Evolutionary conservation across 2,888 invertebrate genomes (phyloP).

Genomic region (Drosophila diplacantha): DNA sequence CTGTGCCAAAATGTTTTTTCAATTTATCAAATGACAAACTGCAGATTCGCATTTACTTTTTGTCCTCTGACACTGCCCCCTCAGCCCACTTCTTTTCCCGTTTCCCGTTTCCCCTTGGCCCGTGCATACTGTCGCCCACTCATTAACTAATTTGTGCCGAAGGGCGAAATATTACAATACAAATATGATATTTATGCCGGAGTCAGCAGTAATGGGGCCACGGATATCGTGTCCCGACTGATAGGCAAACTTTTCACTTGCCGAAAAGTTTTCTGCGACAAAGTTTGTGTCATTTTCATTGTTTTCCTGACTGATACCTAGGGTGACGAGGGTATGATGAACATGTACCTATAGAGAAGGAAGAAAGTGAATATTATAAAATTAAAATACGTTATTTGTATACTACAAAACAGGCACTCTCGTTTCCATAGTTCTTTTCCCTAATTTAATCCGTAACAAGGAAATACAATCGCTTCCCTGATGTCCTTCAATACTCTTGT

Average conservation of each 20-base stretch:
- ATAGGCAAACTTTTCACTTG: constrained; percentile 67
- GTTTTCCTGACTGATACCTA: constrained; percentile 39
- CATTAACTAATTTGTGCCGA: constrained; percentile 64
- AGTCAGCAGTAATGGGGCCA: constrained; percentile 33
- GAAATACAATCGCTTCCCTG: neutral
- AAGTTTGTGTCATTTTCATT: constrained; percentile 66
- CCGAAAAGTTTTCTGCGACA: constrained; percentile 54
- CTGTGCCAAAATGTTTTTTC: constrained; percentile 52
- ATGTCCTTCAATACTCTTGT: neutral
- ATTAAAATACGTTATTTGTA: neutral
- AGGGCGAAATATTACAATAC: constrained; percentile 63
- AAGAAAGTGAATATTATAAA: neutral
- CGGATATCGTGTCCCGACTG: constrained; percentile 31
- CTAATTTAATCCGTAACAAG: neutral
- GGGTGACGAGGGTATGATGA: constrained; percentile 3
- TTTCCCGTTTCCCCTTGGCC: neutral
- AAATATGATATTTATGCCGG: constrained; percentile 71
- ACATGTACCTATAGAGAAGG: neutral
- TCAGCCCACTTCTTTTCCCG: neutral
- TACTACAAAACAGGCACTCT: too few relatives aligned
- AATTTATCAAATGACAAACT: constrained; percentile 45
- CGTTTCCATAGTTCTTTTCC: neutral
- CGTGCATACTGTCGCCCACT: constrained; percentile 19
- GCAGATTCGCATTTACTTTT: constrained; percentile 29
- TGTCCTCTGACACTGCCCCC: neutral